Percentiles rank a stretch among this genome's conserved stretches.
Conservation (phyloP, 1,140 invertebrate species). For the Drosophila malerkotliana region DNA sequence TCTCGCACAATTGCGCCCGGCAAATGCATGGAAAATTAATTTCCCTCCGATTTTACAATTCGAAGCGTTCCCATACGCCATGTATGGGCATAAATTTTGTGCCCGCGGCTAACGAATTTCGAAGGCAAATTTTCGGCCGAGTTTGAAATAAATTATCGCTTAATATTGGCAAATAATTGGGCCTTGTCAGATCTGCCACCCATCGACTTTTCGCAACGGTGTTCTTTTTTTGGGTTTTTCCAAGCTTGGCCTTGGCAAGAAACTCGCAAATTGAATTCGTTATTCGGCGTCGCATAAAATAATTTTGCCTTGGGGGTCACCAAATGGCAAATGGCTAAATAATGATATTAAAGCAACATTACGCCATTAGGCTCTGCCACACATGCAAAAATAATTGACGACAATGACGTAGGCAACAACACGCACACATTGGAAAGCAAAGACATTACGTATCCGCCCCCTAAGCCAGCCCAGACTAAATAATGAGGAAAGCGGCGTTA, state of each 20-base stretch:
- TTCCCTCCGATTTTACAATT: conserved; percentile 74
- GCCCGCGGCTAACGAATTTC: conserved; percentile 71
- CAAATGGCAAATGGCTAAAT: conserved; percentile 49
- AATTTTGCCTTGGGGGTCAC: conserved; percentile 46
- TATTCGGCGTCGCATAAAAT: conserved; percentile 52
- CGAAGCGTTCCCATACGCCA: neutral
- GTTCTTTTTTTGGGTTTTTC: conserved; percentile 4
- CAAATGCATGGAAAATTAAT: conserved; percentile 78
- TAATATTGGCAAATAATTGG: conserved; percentile 79
- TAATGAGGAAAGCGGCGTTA: conserved; percentile 40
- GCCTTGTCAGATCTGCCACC: conserved; percentile 29
- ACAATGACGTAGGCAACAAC: conserved; percentile 33
- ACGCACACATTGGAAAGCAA: conserved; percentile 13
- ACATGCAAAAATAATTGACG: conserved; percentile 57
- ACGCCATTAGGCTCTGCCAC: conserved; percentile 52
- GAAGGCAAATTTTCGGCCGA: conserved; percentile 57
- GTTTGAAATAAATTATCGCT: conserved; percentile 79
- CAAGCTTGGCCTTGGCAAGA: conserved; percentile 14
- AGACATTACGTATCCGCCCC: conserved; percentile 54
- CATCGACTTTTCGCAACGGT: conserved; percentile 10
- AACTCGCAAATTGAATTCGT: conserved; percentile 71
- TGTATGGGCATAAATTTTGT: conserved; percentile 59
- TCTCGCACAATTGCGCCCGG: conserved; percentile 70
- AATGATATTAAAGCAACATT: conserved; percentile 78
- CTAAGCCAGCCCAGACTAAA: conserved; percentile 39